Base-by-base conservation (phyloP, 2,888 invertebrate species). In the Cerceris ruficornis region DNA sequence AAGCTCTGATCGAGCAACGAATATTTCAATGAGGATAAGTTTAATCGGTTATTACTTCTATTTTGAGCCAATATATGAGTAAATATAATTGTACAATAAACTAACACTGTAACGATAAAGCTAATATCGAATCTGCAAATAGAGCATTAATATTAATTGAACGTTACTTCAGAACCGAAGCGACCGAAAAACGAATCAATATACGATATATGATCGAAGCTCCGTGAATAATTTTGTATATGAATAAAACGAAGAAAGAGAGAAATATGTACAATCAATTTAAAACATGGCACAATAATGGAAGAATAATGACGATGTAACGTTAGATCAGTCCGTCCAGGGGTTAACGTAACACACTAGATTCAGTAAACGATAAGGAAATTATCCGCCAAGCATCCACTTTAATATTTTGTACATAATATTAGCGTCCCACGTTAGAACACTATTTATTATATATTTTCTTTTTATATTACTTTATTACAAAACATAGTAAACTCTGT, bases 281-380 rank as follows among this genome's bases (percentile, higher is more conserved):
- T 81, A 68, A 84, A 77, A 75, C 80, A 67, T 78, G 79, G 74
- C 70, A 79, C 72, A 83, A 71, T 60, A 64, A 79, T 70, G 13
- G 46, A 71, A 57, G 14, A 9, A 66, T 68, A 68, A 78, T 39
- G 57, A 61, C 42, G 52, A 28, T 43, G 28, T 60, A 72, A 86
- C 69, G 76, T 84, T 86, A 82, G 72, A 67, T 80, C 74, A 83
- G 83, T 88, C 87, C 88, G 88, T 88, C 88, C 88, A 88, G 80
- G 64, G 61, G 75, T 81, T 79, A 79, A 81, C 65, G 71, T 75
- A 28, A 69, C 67, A 57, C 66, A 71, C 68, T 83, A 83, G 75
- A 54, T 82, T 80, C 72, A 49, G 46, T 75, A 69, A 75, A 59
- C 55, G 28, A 71, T 79, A 78, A 78, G 75, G 46, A 66, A 68